A percentile compares a stretch with the other conserved stretches of the same genome.
These are phyloP conservation scores for Idaea straminata DNA, from an alignment of 2,888 invertebrate genomes.

Conservation along the genomic window DNA sequence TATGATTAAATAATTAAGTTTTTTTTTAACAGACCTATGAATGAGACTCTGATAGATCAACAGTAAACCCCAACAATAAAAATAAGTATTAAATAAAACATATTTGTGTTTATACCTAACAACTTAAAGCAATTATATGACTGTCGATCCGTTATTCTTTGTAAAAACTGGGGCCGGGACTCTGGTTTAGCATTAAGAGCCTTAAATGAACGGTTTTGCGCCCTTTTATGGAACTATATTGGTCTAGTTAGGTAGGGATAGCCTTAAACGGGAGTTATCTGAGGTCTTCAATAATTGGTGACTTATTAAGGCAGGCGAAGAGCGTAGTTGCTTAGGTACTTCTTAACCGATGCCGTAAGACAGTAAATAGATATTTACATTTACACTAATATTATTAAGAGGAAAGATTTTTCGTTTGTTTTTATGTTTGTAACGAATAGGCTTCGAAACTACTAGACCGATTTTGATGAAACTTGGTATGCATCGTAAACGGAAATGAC, in stretches of 20 bases:
- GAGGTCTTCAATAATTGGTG: neutral
- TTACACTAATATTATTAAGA: too few relatives aligned
- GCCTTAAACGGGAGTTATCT: neutral
- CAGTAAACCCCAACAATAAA: conserved; percentile 12
- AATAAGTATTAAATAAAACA: conserved; percentile 14
- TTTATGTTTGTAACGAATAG: too few relatives aligned
- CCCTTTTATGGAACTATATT: neutral
- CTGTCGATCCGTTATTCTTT: neutral
- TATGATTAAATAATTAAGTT: too few relatives aligned
- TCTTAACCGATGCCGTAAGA: neutral
- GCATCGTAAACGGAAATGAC: too few relatives aligned
- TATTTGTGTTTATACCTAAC: conserved; percentile 10
- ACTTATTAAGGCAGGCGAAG: neutral
- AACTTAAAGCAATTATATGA: conserved; percentile 21
- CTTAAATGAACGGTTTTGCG: neutral
- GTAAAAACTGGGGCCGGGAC: neutral
- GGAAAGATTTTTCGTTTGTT: too few relatives aligned
- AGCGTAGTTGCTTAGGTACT: neutral
- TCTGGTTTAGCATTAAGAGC: neutral
- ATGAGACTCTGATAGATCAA: conserved; percentile 12
- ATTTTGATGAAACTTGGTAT: too few relatives aligned
- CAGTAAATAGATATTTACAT: neutral
- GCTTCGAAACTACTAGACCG: too few relatives aligned
- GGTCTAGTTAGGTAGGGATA: neutral
- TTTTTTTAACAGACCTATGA: too few relatives aligned